Conservation (phyloP, 1,140 invertebrate species). For the Drosophila seguyi region DNA sequence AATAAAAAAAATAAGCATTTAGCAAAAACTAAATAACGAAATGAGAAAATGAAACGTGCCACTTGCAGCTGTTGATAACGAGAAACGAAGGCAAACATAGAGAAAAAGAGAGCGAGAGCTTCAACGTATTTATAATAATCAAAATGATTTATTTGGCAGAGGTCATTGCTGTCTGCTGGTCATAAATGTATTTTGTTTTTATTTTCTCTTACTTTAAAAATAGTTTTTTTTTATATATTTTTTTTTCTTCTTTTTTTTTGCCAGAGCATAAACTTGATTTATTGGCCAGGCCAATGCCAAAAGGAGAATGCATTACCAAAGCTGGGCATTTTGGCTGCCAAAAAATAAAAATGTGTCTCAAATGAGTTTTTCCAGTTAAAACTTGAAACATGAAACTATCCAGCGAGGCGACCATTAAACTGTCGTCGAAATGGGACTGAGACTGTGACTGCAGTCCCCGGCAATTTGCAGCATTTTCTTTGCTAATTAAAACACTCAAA, state of each 20-base stretch:
- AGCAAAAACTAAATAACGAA: constrained; percentile 40
- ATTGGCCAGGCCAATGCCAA: constrained; percentile 69
- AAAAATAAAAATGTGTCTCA: constrained; percentile 38
- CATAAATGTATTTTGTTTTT: constrained; percentile 48
- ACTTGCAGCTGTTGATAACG: constrained; percentile 68
- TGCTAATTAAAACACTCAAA: constrained; percentile 78
- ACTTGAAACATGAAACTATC: constrained; percentile 48
- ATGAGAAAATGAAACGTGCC: constrained; percentile 51
- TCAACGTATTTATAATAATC: constrained; percentile 75
- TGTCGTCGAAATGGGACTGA: constrained; percentile 38
- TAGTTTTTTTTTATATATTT: constrained; percentile 8
- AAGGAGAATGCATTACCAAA: constrained; percentile 56
- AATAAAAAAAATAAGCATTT: constrained; percentile 41
- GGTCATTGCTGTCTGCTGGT: constrained; percentile 66
- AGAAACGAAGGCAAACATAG: constrained; percentile 28
- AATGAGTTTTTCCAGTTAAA: constrained; percentile 42
- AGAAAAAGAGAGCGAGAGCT: not conserved
- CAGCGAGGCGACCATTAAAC: constrained; percentile 49
- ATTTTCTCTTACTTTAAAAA: constrained; percentile 43
- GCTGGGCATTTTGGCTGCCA: constrained; percentile 34
- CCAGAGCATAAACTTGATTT: constrained; percentile 75
- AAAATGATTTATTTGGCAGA: constrained; percentile 73
- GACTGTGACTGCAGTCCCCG: constrained; percentile 20
- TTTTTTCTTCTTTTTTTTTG: not conserved
- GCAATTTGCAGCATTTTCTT: constrained; percentile 68